Evolutionary conservation across 2,888 invertebrate species (phyloP), one percentile per base, ranked within the genome.

Genomic region (Meiosimyza platycephala): DNA sequence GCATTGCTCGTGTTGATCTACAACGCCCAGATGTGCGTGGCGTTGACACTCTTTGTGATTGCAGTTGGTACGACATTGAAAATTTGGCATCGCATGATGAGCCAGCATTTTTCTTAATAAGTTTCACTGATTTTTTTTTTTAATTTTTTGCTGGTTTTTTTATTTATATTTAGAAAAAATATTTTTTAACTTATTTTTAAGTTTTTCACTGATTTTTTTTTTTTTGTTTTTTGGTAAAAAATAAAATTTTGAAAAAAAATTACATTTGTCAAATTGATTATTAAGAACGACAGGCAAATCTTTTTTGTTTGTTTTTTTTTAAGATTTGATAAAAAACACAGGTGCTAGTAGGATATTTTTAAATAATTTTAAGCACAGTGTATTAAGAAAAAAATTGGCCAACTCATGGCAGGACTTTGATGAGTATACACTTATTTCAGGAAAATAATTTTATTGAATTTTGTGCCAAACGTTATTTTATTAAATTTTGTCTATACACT

Each of bases 21-120:
- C 72, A 12, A 85, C 70, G 6, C 84, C 84, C 52, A 85, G 72
- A 0, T 83, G 79, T 0, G 84, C 83, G 67, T 84, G 83, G 0
- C 81, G 76, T 70, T 85, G 85, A 71, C 84, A 85, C 73, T 85
- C 84, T 73, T 80, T 81, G 76, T 84, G 85, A 13, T 79, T 79
- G 74, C 85, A 85, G 18, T 77, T 83, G 59, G 78, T 79, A 62
- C 82, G 81, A 67, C 85, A 84, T 2, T 81, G 80, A 62, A 84
- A 83, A 55, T 81, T 78, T 3, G 83, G 80, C 79, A 84, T 79
- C 6, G 83, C 84, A 74, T 84, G 84, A 69, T 83, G 83, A 6
- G 83, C 83, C 76, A 81, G 81, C 83, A 83, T 83, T 40, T 40
- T 40, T 6, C 9, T 9, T 6, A 9, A 9, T 40, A 0, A 9